Base-by-base conservation (phyloP, 1,140 invertebrate genomes). In the Euschistus heros region DNA sequence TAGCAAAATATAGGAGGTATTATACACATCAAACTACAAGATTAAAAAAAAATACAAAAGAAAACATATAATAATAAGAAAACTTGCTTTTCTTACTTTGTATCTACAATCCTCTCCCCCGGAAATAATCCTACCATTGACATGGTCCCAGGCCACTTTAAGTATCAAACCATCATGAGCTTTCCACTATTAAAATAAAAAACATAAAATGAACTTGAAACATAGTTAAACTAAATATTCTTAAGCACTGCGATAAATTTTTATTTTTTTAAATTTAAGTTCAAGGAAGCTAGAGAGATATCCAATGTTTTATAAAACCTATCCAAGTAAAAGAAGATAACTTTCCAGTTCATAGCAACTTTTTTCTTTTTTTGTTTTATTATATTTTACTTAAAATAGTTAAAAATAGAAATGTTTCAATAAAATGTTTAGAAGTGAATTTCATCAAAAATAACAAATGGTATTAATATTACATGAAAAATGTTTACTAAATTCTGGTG, bases 81-180 rank as follows among this genome's bases (percentile, higher is more conserved):
- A 6, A 37, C 13, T 4, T 37, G 1, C 13, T 37, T 4, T 10
- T 68, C 30, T 60, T 70, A 86, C 84, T 81, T 96, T 95, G 68
- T 94, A 98, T 69, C 85, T 84, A 72, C 93, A 95, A 77, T 99
- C 97, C 80, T 99, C 97, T 10, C 86, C 91, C 1, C 94, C 95
- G 27, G 94, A 95, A 24, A 97, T 78, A 59, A 99, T 92, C 0
- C 94, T 77, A 70, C 90, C 89, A 69, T 89, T 89, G 59, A 87
- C 87, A 2, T 86, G 79, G 74, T 89, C 94, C 95, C 96, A 99
- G 59, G 87, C 86, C 1, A 93, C 79, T 62, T 86, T 86, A 20
- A 98, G 77, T 68, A 98, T 87, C 2, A 98, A 73, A 8, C 91
- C 92, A 69, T 98, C 94, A 76, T 99, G 96, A 22, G 91, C 96